These are phyloP conservation scores for Acanthochromis polyacanthus DNA, from an alignment of 2,113 vertebrate genomes.

Conservation along the genomic window DNA sequence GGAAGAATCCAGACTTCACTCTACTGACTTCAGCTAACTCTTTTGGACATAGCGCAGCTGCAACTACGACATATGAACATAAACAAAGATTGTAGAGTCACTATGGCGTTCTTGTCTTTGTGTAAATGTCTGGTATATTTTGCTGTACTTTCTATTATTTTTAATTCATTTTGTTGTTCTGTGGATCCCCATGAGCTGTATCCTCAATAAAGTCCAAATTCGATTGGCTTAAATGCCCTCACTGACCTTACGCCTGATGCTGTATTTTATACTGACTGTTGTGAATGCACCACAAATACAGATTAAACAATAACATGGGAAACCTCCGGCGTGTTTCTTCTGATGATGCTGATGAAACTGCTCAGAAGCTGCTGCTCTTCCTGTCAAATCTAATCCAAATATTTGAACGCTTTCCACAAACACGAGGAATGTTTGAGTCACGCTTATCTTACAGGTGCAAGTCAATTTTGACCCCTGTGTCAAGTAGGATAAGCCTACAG, in stretches of 20 bases:
- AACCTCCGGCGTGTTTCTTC: neutral
- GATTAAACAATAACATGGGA: neutral
- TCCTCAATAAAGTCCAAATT: too few species aligned
- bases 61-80: neutral
- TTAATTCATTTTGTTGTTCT: too few species aligned
- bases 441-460: slow-evolving; percentile 46
- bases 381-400: slow-evolving; percentile 55
- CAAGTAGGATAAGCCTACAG: neutral
- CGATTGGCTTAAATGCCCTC: too few species aligned
- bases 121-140: too few species aligned
- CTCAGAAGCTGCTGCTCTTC: slow-evolving; percentile 1
- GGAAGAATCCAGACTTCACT: neutral
- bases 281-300: neutral
- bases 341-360: neutral
- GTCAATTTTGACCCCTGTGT: slow-evolving; percentile 35
- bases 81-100: neutral
- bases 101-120: too few species aligned
- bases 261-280: neutral
- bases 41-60: neutral
- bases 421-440: slow-evolving; percentile 24
- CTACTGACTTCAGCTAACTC: neutral
- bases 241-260: too few species aligned
- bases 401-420: slow-evolving; percentile 49
- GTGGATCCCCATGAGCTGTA: too few species aligned
- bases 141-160: too few species aligned